phyloP scores from a whole-genome alignment of 30 jellyfish, hydroid and myxozoan species.

The Morbakka virulenta region DNA sequence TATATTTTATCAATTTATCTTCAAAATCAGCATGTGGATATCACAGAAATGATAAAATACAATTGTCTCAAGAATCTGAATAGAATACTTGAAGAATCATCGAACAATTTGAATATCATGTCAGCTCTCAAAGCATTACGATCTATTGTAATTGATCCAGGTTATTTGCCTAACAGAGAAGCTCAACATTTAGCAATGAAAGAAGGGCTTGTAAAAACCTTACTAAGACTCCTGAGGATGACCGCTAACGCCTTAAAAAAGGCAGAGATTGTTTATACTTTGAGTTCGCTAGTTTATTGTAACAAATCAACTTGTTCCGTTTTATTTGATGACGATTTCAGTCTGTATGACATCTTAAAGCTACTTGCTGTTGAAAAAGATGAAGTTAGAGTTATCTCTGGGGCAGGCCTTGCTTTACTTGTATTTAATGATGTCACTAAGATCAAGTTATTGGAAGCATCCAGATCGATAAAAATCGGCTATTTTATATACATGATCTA shows the following conservation, averaged over 20 bases:
- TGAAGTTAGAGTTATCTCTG: conserved; percentile 34
- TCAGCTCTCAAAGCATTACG: conserved; percentile 37
- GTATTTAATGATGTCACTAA: conserved; percentile 34
- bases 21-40: no score
- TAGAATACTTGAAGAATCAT: no score
- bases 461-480: conserved; percentile 55
- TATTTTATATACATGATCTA: conserved; percentile 51
- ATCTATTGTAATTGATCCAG: conserved; percentile 45
- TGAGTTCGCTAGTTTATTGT: conserved; percentile 48
- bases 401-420: conserved; percentile 51
- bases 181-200: conserved; percentile 21
- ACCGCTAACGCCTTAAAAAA: conserved; percentile 38
- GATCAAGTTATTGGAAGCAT: conserved; percentile 13
- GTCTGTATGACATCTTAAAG: conserved; percentile 24
- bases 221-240: conserved; percentile 23
- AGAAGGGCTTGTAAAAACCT: conserved; percentile 50
- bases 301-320: conserved; percentile 29
- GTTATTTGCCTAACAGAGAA: conserved; percentile 25
- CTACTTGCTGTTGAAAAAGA: conserved; percentile 17
- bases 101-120: no score
- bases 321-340: conserved; percentile 27
- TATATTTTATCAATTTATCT: no score
- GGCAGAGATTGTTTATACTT: conserved; percentile 46
- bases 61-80: no score
- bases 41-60: no score